Percentiles rank a stretch among this genome's conserved stretches.
Conservation (phyloP, 2,797 vertebrate species). For the Choloepus didactylus region DNA sequence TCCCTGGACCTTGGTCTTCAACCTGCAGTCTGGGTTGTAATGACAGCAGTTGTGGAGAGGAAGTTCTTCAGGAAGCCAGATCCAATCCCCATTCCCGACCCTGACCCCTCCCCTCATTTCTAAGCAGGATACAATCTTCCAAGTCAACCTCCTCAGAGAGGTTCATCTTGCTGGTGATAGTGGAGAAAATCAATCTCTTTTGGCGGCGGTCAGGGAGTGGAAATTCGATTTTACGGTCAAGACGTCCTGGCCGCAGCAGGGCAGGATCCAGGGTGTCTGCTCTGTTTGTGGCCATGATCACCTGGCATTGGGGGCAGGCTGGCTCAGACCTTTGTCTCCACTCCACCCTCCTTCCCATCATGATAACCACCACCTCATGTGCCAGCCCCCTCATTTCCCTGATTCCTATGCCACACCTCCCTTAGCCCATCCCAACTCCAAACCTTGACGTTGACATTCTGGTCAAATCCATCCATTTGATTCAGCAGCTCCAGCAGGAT, state of each 20-base stretch:
- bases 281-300: conserved; percentile 98
- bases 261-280: conserved; percentile 97
- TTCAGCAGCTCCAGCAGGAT: conserved; percentile 97
- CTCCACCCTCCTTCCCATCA: background rate
- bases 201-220: conserved; percentile 96
- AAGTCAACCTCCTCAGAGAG: conserved; percentile 97
- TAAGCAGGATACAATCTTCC: conserved; percentile 95
- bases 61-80: background rate
- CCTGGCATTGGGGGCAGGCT: conserved; percentile 85
- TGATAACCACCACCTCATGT: background rate
- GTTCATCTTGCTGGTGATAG: conserved; percentile 98
- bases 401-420: background rate
- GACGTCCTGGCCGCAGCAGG: conserved; percentile 94
- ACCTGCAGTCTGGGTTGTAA: background rate
- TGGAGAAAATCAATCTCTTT: conserved; percentile 96
- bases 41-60: background rate
- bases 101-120: background rate
- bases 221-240: conserved; percentile 97
- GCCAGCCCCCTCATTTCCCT: background rate
- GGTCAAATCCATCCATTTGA: conserved; percentile 98
- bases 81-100: background rate
- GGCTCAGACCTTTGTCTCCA: background rate
- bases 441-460: conserved; percentile 98
- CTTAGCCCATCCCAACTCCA: background rate
- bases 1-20: background rate